Conservation (phyloP, 2,113 vertebrate species). For the Chionomys nivalis region DNA sequence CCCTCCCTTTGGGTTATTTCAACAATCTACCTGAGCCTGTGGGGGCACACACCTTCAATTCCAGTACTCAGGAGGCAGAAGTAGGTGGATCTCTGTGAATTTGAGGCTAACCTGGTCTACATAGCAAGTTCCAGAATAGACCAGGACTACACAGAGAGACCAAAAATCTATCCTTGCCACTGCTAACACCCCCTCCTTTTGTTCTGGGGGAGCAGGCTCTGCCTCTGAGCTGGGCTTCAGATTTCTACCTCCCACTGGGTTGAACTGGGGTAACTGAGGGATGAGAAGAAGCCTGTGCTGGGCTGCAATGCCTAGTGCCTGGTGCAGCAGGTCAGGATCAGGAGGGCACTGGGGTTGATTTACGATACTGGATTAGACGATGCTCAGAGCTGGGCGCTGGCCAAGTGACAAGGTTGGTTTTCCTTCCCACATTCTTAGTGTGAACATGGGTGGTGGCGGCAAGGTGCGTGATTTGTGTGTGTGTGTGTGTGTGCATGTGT, state of each 20-base stretch:
- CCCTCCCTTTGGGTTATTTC: neutral
- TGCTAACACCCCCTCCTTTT: neutral
- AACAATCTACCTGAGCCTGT: neutral
- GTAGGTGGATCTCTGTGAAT: neutral
- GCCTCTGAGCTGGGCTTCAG: neutral
- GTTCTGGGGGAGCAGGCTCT: neutral
- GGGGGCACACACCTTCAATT: neutral
- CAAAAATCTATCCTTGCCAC: neutral
- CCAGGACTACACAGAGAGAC: neutral
- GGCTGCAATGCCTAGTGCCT: neutral
- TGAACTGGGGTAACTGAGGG: fast-evolving
- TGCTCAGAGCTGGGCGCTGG: neutral
- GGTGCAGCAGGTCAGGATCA: neutral
- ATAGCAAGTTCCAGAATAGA: neutral
- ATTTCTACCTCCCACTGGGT: neutral
- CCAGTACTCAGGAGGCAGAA: neutral
- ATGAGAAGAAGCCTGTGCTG: neutral
- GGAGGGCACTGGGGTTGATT: neutral
- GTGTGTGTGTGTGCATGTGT: neutral
- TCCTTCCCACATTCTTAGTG: neutral
- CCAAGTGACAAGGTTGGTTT: neutral
- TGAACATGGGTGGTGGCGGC: neutral
- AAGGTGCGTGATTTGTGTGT: neutral
- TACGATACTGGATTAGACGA: neutral
- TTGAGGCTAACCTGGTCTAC: neutral